Base-by-base conservation (phyloP, 2,888 invertebrate species). In the Idaea aversata region DNA sequence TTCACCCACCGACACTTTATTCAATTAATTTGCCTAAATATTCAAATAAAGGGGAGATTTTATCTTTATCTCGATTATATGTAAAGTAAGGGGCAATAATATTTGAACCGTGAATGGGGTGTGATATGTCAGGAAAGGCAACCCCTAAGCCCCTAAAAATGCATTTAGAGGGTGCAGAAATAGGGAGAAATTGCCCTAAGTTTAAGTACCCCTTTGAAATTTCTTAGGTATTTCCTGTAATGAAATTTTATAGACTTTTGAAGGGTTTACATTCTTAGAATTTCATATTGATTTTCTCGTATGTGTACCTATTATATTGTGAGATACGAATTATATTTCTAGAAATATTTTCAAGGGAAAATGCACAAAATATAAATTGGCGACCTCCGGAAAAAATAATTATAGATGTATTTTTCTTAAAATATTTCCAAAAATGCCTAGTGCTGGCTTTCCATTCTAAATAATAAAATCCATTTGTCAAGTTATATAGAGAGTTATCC, bases 1-100 rank as follows among this genome's bases (percentile, higher is more conserved):
- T 36, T 36, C 36, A 36, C 10, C 5, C 36, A 36, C 36, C 36
- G 36, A 36, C 36, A 36, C 36, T 36, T 1, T 36, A 36, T 7
- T 7, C 36, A 47, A 47, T 47, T 47, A 47, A 47, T 47, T 47
- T 47, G 3, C 7, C 13, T 47, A 47, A 47, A 13, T 47, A 47
- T 47, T 47, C 47, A 47, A 47, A 47, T 47, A 47, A 47, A 47
- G 47, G 47, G 47, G 47, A 47, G 47, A 47, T 47, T 47, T 47
- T 47, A 47, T 47, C 47, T 47, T 47, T 47, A 47, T 13, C 47
- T 47, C 47, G 47, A 47, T 47, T 7, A 47, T 47, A 47, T 47
- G 47, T 47, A 47, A 47, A 47, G 47, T 25, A 25, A 25, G 47
- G 47, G 47, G 47, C 47, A 10, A 47, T 47, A 47, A 47, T 25